phyloP scores from a whole-genome alignment of 2,797 vertebrate species.

The Neosilurus hyrtlii region DNA sequence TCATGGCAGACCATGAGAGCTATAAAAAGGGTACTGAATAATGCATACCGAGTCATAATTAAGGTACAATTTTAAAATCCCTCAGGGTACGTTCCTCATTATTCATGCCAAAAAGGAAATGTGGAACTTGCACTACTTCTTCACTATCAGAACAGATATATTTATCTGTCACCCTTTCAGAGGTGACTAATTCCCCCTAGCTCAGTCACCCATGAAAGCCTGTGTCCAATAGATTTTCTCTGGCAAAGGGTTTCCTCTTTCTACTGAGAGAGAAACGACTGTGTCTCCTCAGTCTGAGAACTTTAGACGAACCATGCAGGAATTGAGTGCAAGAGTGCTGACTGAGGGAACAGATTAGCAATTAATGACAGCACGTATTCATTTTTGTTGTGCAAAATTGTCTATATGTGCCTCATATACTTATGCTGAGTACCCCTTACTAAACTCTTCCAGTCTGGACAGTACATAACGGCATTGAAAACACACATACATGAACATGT shows the following conservation, averaged over 20 bases:
- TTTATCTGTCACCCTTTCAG: conserved; percentile 28
- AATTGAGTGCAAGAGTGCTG: neutral
- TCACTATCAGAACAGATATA: conserved; percentile 25
- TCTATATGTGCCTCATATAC: neutral
- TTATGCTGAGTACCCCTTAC: neutral
- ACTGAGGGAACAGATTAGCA: neutral
- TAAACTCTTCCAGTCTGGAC: neutral
- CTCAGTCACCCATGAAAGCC: neutral
- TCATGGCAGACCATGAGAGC: conserved; percentile 38
- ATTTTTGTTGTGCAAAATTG: neutral
- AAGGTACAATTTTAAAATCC: conserved; percentile 42
- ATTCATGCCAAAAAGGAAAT: conserved; percentile 38
- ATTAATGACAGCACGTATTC: neutral
- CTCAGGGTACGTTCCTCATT: conserved; percentile 33
- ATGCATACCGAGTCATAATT: conserved; percentile 51
- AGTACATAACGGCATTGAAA: neutral
- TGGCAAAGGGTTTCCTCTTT: neutral
- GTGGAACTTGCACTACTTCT: conserved; percentile 39
- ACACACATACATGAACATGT: neutral
- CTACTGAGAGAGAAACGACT: neutral
- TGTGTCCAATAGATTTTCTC: neutral
- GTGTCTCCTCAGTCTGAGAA: neutral
- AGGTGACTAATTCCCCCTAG: conserved; percentile 26
- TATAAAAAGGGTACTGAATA: conserved; percentile 51
- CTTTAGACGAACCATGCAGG: neutral